Evolutionary conservation across 2,113 vertebrate species (phyloP), one percentile per base, ranked within the genome.

Genomic region (Tetrao urogallus): DNA sequence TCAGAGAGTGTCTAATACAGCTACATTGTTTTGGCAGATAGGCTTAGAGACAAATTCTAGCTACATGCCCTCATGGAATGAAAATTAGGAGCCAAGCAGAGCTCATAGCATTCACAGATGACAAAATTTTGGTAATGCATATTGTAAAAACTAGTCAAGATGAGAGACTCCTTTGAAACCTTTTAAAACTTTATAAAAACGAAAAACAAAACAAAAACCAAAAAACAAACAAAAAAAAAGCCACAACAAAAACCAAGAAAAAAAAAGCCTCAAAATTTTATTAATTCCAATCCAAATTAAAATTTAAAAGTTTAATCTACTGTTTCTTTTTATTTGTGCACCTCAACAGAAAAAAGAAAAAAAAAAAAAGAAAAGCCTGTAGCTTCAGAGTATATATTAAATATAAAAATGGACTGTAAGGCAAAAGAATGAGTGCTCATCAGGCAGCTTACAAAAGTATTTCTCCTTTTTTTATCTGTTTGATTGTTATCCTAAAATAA

Each of bases 331-430:
- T 32, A 32, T 50, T 69, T 81, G 67, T 6, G 2, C 43, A 15
- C 8, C 3, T 56, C 32, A 58, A 32, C 3, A 13, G 7, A n/a
- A 71, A 52, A 28, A 48, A 22, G 22, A 47, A 47, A 20, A 52
- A 24, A 57, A 28, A 1, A 48, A 30, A 1, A 52, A 52, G 6
- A 27, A 52, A 52, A 14, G 24, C 3, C 3, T 28, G 2, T 6
- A 52, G 18, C 1, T 67, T 72, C 30, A 58, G 18, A 67, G 13
- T n/a, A n/a, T n/a, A 25, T 45, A 80, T 5, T 15, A 58, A 42
- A 47, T 32, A 64, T 11, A 38, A 50, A n/a, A 8, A 10, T 17
- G 2, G 17, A n/a, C 2, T 6, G n/a, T 1, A 54, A 8, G 27
- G 84, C 7, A 56, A 50, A 72, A 81, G 3, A 77, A 74, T 15